These are phyloP conservation scores for Cromileptes altivelis DNA, from an alignment of 2,113 vertebrate species.

Conservation along the genomic window DNA sequence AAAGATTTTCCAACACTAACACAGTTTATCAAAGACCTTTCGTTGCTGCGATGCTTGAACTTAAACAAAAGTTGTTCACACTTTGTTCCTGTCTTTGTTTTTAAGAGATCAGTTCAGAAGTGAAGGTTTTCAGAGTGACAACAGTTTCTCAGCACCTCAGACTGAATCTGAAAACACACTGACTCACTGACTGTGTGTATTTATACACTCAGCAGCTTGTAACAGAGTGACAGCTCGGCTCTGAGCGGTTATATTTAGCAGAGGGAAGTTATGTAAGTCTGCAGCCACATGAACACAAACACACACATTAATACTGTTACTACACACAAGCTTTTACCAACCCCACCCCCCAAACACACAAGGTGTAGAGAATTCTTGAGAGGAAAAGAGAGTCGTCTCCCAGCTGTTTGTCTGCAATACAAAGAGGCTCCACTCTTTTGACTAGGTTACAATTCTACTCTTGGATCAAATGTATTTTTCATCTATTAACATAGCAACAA, in stretches of 20 bases:
- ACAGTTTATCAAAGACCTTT: no score
- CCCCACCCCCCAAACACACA: neutral
- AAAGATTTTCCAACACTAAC: no score
- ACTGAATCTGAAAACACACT: conserved; percentile 10
- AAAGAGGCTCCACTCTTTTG: neutral
- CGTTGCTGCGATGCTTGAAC: no score
- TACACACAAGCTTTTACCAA: no score
- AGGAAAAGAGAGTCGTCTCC: neutral
- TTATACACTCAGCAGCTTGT: conserved; percentile 48
- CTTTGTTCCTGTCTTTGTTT: no score
- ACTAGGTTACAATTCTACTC: neutral
- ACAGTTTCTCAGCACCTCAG: neutral
- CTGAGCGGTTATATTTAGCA: conserved; percentile 50
- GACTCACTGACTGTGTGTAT: conserved; percentile 35
- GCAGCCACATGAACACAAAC: conserved; percentile 19
- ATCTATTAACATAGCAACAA: neutral
- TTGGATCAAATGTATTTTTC: neutral
- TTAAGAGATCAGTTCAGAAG: no score
- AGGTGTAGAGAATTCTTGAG: neutral
- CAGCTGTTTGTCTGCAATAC: conserved; percentile 4
- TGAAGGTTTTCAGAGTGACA: no score
- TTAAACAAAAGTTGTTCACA: no score
- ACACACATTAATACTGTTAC: neutral
- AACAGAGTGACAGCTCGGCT: conserved; percentile 36
- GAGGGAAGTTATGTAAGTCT: conserved; percentile 56